Evolutionary conservation across 2,113 vertebrate species (phyloP), one percentile per base, ranked within the genome.

Genomic region (Urocolius indicus): DNA sequence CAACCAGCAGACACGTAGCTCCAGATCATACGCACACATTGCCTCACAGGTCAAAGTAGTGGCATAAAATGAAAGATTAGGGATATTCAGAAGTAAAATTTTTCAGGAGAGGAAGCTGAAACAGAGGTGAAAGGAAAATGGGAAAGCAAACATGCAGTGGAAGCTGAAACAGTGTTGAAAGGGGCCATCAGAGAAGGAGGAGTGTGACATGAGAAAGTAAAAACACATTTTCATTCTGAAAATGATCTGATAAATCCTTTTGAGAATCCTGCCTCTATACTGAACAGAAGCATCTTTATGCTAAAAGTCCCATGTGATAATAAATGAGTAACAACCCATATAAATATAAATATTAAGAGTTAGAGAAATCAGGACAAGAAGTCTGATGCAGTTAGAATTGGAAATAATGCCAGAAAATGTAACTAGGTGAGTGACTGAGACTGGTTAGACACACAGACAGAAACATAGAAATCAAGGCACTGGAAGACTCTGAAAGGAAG

Each of bases 321-420:
- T 41, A 74, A 83, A 86, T 27, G 32, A 94, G n/a, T 59, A 89
- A 82, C 21, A 89, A 80, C 16, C 67, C 45, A 73, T 34, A 63
- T 49, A 90, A 91, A 73, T 34, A 63, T 49, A 90, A 91, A 94
- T 83, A 13, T 87, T 45, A 41, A 62, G 30, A 78, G 89, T 67
- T 87, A 82, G 29, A 91, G 49, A 82, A 94, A 91, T 84, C 58
- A 94, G 84, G 59, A 69, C 84, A 91, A 72, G 21, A 78, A 78
- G 19, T 54, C 20, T 87, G 54, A 75, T 76, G 30, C 21, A 24
- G n/a, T 3, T 11, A 3, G 18, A 91, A 65, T 19, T 71, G 24
- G 57, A 94, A 90, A 78, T 48, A 87, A 84, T 79, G 52, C 82
- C 26, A 85, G 69, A 89, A 82, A 90, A 79, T 41, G 27, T 63